Conservation (phyloP, 2,113 vertebrate genomes). For the Cervus canadensis region DNA sequence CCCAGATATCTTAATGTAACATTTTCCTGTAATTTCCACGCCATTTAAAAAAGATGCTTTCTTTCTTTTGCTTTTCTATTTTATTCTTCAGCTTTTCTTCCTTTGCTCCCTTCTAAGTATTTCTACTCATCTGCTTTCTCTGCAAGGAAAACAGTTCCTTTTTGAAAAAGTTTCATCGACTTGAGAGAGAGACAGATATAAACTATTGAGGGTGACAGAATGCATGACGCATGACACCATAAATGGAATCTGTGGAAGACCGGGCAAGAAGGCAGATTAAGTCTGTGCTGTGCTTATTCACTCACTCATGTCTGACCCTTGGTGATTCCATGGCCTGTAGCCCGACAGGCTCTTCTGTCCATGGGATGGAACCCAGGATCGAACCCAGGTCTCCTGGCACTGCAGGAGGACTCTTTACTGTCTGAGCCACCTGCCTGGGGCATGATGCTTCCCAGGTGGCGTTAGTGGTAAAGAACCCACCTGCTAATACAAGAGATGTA, state of each 20-base stretch:
- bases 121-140: neutral
- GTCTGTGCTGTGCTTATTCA: neutral
- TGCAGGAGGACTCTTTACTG: neutral
- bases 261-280: neutral
- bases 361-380: neutral
- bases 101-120: neutral
- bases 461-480: neutral
- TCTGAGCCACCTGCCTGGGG: neutral
- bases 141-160: neutral
- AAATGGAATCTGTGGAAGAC: neutral
- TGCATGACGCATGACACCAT: neutral
- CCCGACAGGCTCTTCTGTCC: neutral
- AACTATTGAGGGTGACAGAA: neutral
- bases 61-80: neutral
- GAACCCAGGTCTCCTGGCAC: neutral
- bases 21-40: neutral
- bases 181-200: neutral
- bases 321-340: neutral
- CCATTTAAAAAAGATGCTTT: neutral
- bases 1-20: neutral
- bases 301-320: accelerated
- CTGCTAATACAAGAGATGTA: neutral
- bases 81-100: neutral
- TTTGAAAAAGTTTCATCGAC: neutral
- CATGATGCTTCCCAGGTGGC: neutral